Base-by-base conservation (phyloP, 2,888 invertebrate genomes). In the Phaedon cochleariae region DNA sequence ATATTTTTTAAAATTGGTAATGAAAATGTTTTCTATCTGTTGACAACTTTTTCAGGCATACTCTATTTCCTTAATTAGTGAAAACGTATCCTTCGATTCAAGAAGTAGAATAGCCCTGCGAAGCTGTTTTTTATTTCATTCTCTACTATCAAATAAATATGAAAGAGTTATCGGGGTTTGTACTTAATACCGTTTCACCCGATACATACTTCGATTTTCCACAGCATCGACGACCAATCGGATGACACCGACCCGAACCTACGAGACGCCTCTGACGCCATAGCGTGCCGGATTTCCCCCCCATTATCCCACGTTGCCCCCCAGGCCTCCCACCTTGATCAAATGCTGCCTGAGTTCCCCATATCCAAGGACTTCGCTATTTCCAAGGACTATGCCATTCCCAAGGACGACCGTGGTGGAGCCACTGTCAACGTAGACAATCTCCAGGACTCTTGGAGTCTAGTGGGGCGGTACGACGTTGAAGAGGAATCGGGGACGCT, bases 401-500 rank as follows among this genome's bases (percentile, higher is more conserved):
- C 81, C 1, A 82, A 81, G 59, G 81, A 81, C 51, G 79, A 80
- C 6, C 77, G 78, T 53, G 77, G 74, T 17, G 34, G 41, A 2
- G 41, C 12, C 15, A 73, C 75, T 52, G 76, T 79, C 15, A 73
- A 74, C 49, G 73, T 76, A 3, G 81, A 81, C 61, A 76, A 77
- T 69, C 73, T 76, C 31, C 67, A 74, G 3, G 82, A 82, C 59
- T 71, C 80, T 2, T 84, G 83, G 83, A 82, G 77, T 68, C 76
- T 82, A 59, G 82, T 82, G 45, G 83, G 80, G 34, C 81, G 78
- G 71, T 84, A 83, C 65, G 84, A 81, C 65, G 84, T 83, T 4
- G 84, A 82, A 59, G 82, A 82, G 73, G 82, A 82, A 73, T 81
- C 83, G 7, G 83, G 82, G 10, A 77, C 79, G 45, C 74, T 84